A percentile compares a stretch with the other conserved stretches of the same genome.
Conservation (phyloP, 2,113 vertebrate species). For the Catharus bicknelli region DNA sequence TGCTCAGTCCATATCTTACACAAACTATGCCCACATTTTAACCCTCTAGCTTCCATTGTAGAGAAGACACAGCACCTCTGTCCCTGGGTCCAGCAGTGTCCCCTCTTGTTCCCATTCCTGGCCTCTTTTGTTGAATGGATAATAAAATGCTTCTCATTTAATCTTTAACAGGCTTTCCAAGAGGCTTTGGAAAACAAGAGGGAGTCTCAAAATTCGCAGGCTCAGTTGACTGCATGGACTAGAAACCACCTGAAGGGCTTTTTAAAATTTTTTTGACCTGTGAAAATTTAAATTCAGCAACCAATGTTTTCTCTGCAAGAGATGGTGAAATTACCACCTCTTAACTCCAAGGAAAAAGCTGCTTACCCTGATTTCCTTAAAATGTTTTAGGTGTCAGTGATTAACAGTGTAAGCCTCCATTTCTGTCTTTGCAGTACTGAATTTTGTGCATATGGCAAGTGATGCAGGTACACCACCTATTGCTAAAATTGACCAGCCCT, state of each 20-base stretch:
- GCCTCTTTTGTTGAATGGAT: not conserved
- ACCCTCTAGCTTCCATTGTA: not conserved
- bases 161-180: not conserved
- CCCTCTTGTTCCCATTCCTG: not conserved
- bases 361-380: not conserved
- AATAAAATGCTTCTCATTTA: not conserved
- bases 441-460: not conserved
- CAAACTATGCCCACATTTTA: not conserved
- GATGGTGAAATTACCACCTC: not conserved
- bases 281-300: slow-evolving; percentile 10
- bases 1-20: not conserved
- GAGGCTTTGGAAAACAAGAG: not conserved
- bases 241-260: not conserved
- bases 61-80: not conserved
- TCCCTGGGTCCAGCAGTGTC: not conserved
- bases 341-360: not conserved
- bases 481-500: not conserved
- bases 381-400: not conserved
- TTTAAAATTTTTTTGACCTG: not conserved
- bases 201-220: not conserved
- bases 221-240: not conserved
- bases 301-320: not conserved
- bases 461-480: slow-evolving; percentile 6
- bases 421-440: not conserved
- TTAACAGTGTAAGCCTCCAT: not conserved